Evolutionary conservation across 1,140 invertebrate genomes (phyloP), one percentile per base, ranked within the genome.

Genomic region (Drosophila subpulchrella): DNA sequence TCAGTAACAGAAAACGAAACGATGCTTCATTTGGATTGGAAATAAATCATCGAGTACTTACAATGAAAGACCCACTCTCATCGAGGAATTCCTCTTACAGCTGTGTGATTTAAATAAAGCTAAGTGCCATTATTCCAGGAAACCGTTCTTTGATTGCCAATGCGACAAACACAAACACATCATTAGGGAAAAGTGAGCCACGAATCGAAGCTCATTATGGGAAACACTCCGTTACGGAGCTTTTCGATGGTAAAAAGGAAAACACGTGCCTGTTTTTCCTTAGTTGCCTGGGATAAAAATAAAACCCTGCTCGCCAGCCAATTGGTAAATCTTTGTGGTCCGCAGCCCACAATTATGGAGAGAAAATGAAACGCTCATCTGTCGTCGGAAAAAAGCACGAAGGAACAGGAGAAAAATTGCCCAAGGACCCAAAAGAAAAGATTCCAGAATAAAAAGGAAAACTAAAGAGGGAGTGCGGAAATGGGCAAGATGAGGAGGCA

Each of bases 361-460:
- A 62, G 75, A 84, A 86, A 86, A 86, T 86, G 68, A 81, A 82
- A 85, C 63, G 78, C 62, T 65, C 81, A 73, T 84, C 72, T 76
- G 56, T 36, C 36, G 53, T 66, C 42, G 13, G 2, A 71, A 50
- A 54, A 53, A 17, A 24, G 54, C 17, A 39, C 1, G 20, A 38
- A 20, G 8, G 15, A 53, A 34, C 30, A 30, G 48, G n/a, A 55
- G 41, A 60, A 77, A 82, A 68, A 62, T 57, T 12, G 58, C 71
- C 66, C 65, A 77, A 77, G 73, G 57, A 61, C 30, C 53, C 54
- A 56, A 46, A 46, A 20, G 7, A 41, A 59, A 50, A 56, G 39
- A 47, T 20, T n/a, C 41, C 63, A 62, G 48, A 32, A 46, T n/a
- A 56, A 32, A 48, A 46, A 46, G 27, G 27, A 54, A 58, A 56